Conservation (phyloP, 2,113 vertebrate genomes). For the Rhinoptilus africanus region DNA sequence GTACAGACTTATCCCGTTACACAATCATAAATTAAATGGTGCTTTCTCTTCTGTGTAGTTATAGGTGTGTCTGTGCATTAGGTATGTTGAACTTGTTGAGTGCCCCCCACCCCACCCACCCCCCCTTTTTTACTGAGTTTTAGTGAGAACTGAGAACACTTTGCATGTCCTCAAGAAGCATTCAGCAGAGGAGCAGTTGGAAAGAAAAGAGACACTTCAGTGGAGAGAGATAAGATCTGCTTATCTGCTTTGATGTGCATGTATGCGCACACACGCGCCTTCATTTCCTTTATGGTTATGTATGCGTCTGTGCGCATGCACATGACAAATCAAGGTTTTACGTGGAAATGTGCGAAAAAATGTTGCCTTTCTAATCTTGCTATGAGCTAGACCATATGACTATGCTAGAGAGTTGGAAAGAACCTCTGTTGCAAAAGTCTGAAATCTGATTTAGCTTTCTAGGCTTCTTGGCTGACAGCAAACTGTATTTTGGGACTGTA, state of each 20-base stretch:
- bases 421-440: constrained; percentile 39
- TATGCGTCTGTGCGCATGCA: neutral
- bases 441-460: constrained; percentile 46
- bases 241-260: neutral
- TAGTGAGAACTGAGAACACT: neutral
- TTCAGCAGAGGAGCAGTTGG: neutral
- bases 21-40: neutral
- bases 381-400: constrained; percentile 53
- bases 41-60: neutral
- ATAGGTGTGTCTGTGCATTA: rapidly evolving
- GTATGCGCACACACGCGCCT: neutral
- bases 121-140: neutral
- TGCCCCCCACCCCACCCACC: too few relatives aligned
- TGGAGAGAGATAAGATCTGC: constrained; percentile 27
- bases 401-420: constrained; percentile 35
- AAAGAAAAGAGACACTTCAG: neutral
- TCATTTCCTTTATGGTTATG: constrained; percentile 4
- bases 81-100: neutral
- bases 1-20: neutral
- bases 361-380: constrained; percentile 50
- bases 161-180: neutral
- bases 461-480: constrained; percentile 46
- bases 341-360: constrained; percentile 47
- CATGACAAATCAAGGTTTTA: constrained; percentile 23
- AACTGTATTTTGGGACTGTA: constrained; percentile 7